These are phyloP conservation scores for Ispidina picta DNA, from an alignment of 2,797 vertebrate genomes.

Conservation along the genomic window DNA sequence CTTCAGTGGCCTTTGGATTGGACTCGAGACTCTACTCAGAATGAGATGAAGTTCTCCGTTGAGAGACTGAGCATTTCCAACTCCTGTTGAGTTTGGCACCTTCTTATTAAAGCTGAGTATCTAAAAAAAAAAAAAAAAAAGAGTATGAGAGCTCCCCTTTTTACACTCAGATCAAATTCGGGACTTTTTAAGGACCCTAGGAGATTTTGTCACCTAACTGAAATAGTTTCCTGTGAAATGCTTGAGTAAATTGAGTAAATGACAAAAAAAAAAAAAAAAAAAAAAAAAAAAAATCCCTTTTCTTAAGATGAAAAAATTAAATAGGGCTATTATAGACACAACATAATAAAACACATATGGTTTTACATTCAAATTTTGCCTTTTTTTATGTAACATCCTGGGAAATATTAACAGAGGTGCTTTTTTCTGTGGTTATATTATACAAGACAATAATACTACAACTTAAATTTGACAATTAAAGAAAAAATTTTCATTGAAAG, in stretches of 20 bases:
- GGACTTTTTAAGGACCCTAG: not conserved
- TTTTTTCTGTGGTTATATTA: not conserved
- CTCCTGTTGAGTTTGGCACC: not conserved
- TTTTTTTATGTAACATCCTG: not conserved
- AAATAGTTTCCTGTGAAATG: not conserved
- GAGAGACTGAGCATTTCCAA: not conserved
- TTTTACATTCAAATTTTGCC: not conserved
- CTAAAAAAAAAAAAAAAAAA: not conserved
- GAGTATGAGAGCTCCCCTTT: not conserved
- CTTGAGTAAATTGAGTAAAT: not conserved
- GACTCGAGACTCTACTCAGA: fast-evolving
- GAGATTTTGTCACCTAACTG: not conserved
- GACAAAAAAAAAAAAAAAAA: not conserved
- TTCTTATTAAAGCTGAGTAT: not conserved
- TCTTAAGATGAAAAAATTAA: not conserved
- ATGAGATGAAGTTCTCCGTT: not conserved
- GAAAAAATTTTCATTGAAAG: not conserved
- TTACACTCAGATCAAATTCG: not conserved
- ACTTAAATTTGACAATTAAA: not conserved
- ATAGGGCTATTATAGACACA: not conserved
- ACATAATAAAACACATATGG: not conserved
- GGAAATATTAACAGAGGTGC: not conserved
- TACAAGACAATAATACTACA: not conserved
- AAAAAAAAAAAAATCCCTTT: not conserved
- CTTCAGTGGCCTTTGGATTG: not conserved